Conservation (phyloP, 2,113 vertebrate species). For the Symphodus melops region DNA sequence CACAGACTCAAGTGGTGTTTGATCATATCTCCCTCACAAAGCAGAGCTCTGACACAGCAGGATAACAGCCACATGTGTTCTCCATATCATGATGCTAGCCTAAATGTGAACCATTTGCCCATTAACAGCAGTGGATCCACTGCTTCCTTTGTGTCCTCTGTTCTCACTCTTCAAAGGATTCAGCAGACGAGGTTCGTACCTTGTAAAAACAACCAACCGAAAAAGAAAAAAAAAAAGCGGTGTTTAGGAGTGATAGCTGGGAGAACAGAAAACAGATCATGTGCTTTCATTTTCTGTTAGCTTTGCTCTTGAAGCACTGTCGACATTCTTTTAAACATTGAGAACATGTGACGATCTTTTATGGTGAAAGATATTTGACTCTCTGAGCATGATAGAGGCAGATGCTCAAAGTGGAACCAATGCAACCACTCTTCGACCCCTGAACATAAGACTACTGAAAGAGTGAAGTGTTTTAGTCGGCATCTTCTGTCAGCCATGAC, state of each 20-base stretch:
- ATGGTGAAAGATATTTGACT: constrained; percentile 63
- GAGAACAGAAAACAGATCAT: constrained; percentile 72
- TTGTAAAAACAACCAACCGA: constrained; percentile 77
- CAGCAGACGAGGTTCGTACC: constrained; percentile 56
- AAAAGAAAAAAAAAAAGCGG: constrained; percentile 51
- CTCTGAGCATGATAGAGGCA: constrained; percentile 55
- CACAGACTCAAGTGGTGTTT: constrained; percentile 62
- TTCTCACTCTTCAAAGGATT: constrained; percentile 80
- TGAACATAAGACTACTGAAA: constrained; percentile 29
- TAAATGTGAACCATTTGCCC: constrained; percentile 81
- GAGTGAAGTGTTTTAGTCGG: neutral
- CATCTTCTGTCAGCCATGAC: neutral
- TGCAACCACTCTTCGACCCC: constrained; percentile 32
- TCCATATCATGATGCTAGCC: constrained; percentile 72
- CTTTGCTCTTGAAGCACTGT: constrained; percentile 76
- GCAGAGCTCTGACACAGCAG: constrained; percentile 55
- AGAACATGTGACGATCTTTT: constrained; percentile 80
- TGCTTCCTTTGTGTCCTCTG: constrained; percentile 70
- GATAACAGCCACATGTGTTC: constrained; percentile 79
- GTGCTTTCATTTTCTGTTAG: constrained; percentile 77
- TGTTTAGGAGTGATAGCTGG: constrained; percentile 70
- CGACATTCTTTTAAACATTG: constrained; percentile 81
- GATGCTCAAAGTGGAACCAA: constrained; percentile 63
- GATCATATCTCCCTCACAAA: constrained; percentile 63
- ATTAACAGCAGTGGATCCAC: constrained; percentile 79